Evolutionary conservation across 2,113 vertebrate genomes (phyloP).

Genomic region (Entomyzon cyanotis): DNA sequence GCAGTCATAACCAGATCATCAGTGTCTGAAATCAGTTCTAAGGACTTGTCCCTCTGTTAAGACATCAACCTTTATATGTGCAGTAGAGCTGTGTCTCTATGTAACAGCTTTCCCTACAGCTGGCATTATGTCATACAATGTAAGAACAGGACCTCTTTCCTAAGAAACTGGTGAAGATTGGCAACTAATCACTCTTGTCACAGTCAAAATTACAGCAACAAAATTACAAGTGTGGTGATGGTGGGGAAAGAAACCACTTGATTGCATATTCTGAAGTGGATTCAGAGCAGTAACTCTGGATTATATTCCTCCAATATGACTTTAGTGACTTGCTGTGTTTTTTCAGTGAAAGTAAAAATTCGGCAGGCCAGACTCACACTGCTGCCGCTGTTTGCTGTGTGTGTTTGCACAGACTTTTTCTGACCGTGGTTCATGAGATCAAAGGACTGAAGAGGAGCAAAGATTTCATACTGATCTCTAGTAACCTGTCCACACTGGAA

Average conservation of each 20-base stretch:
- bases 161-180: background rate
- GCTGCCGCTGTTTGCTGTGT: background rate
- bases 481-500: background rate
- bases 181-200: background rate
- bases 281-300: background rate
- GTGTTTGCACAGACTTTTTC: background rate
- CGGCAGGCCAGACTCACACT: background rate
- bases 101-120: background rate
- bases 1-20: background rate
- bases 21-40: background rate
- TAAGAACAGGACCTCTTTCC: background rate
- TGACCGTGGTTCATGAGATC: background rate
- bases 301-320: background rate
- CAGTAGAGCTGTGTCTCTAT: background rate
- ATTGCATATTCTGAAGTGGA: background rate
- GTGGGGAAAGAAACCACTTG: background rate
- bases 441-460: background rate
- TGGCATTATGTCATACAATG: background rate
- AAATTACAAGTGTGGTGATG: background rate
- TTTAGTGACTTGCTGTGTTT: background rate
- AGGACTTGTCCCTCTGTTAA: background rate
- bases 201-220: background rate
- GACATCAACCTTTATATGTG: background rate
- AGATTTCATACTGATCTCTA: background rate
- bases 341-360: background rate